Evolutionary conservation across 2,888 invertebrate species (phyloP).

Genomic region (Camptogramma bilineatum): DNA sequence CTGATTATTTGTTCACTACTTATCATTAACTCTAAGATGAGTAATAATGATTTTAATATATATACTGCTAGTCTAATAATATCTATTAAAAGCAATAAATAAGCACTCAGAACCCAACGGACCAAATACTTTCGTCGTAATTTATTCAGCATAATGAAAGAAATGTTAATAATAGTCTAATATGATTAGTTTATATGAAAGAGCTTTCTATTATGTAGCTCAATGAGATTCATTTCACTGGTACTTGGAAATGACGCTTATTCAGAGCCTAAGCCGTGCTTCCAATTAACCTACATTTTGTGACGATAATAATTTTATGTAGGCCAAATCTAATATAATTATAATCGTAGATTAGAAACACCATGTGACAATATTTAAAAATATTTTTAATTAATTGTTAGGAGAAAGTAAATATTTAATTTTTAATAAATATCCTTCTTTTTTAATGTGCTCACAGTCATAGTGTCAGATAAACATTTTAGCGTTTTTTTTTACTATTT

Average conservation of each 20-base stretch:
- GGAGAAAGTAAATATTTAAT: not conserved
- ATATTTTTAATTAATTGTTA: not conserved
- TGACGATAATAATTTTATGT: constrained; percentile 14
- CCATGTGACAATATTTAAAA: not conserved
- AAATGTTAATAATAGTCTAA: constrained; percentile 1
- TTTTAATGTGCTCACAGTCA: too few relatives aligned
- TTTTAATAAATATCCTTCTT: too few relatives aligned
- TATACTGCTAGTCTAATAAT: too few relatives aligned
- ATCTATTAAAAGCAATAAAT: not conserved
- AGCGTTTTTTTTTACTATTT: too few relatives aligned
- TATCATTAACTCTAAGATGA: too few relatives aligned
- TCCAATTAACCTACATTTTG: constrained; percentile 35
- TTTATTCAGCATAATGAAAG: not conserved
- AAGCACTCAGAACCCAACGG: not conserved
- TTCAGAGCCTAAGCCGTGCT: constrained; percentile 27
- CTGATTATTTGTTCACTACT: too few relatives aligned
- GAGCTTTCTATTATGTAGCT: constrained; percentile 5
- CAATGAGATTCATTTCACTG: constrained; percentile 28
- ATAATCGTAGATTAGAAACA: not conserved
- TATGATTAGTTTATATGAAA: constrained; percentile 11
- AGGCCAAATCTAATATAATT: constrained; percentile 1
- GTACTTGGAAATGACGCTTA: constrained; percentile 25
- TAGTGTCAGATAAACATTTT: too few relatives aligned
- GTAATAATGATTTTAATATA: too few relatives aligned
- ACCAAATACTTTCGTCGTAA: constrained; percentile 15